A percentile compares a stretch with the other conserved stretches of the same genome.
Conservation (phyloP, 2,113 vertebrate genomes). For the Emydocephalus ijimae region DNA sequence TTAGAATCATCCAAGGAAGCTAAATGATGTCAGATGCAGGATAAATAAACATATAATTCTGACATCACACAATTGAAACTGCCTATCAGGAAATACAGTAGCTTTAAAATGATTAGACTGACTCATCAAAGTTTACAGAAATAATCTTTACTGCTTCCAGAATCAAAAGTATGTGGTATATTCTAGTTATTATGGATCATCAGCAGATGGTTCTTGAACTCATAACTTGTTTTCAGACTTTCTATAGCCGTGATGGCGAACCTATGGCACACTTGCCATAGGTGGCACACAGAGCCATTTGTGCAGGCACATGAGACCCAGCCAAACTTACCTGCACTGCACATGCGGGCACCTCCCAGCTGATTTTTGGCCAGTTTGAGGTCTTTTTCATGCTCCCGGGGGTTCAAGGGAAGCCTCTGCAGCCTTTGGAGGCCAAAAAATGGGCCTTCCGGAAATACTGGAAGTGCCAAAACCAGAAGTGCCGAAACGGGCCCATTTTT, state of each 20-base stretch:
- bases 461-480: too few species aligned
- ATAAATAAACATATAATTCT: not conserved
- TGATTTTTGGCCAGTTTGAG: too few species aligned
- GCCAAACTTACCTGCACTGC: too few species aligned
- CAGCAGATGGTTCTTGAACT: not conserved
- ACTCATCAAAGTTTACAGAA: not conserved
- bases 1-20: not conserved
- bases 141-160: not conserved
- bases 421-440: too few species aligned
- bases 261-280: too few species aligned
- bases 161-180: not conserved
- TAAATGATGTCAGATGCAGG: not conserved
- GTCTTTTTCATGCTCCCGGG: too few species aligned
- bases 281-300: too few species aligned
- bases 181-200: not conserved
- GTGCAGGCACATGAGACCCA: too few species aligned
- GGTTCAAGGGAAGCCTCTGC: too few species aligned
- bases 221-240: not conserved
- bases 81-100: not conserved
- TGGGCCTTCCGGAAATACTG: too few species aligned
- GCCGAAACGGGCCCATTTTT: too few species aligned
- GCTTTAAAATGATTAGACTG: not conserved
- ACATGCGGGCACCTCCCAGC: too few species aligned
- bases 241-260: not conserved
- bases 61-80: not conserved